These are phyloP conservation scores for Hystrix cristata DNA, from an alignment of 2,113 vertebrate species.

Conservation along the genomic window DNA sequence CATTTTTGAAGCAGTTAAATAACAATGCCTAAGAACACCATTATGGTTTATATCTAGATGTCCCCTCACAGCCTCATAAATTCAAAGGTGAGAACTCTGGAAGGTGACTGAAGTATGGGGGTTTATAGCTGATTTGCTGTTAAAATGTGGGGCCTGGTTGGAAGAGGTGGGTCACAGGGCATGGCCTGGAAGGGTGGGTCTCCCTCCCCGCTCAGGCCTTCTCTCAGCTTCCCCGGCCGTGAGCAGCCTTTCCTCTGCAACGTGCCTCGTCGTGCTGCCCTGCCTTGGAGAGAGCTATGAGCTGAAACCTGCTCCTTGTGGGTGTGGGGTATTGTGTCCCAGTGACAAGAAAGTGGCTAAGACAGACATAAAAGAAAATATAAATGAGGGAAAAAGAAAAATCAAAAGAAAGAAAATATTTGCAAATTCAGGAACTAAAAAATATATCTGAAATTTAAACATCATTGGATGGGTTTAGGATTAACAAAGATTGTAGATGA, in stretches of 20 bases:
- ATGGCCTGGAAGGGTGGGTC: not conserved
- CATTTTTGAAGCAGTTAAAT: not conserved
- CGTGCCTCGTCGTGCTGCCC: not conserved
- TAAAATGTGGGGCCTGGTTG: no score
- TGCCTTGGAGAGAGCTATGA: not conserved
- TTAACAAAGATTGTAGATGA: not conserved
- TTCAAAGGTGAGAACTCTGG: no score
- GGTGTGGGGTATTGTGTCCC: not conserved
- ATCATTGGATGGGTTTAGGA: not conserved
- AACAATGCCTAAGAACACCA: not conserved
- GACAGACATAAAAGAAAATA: not conserved
- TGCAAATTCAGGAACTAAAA: slow-evolving; percentile 15
- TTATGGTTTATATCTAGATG: no score
- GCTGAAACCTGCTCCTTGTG: not conserved
- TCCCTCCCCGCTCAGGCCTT: not conserved
- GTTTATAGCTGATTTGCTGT: no score
- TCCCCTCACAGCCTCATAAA: no score
- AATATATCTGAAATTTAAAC: not conserved
- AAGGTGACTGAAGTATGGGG: no score
- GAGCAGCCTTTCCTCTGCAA: not conserved
- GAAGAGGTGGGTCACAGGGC: not conserved
- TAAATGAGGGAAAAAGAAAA: not conserved
- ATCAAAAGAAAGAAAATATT: not conserved
- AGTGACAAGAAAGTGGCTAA: not conserved
- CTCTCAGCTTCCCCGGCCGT: not conserved